Conservation (phyloP, 2,113 vertebrate genomes). For the Ascaphus truei region DNA sequence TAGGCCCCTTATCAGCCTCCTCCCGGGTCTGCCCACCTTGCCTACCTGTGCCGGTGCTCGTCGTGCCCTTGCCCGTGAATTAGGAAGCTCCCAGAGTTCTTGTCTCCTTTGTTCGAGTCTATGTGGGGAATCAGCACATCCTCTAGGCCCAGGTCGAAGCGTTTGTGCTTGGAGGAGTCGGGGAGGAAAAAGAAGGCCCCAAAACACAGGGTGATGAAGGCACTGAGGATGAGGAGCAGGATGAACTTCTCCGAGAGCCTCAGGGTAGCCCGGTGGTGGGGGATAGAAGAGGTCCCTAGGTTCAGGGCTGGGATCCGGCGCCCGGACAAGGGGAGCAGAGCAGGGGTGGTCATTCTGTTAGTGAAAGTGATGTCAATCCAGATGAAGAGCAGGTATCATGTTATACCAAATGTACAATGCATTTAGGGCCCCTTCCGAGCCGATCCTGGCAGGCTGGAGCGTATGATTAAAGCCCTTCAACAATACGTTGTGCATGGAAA, state of each 20-base stretch:
- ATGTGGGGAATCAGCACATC: constrained; percentile 95
- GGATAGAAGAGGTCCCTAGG: constrained; percentile 84
- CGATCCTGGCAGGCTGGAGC: no score
- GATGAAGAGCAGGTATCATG: neutral
- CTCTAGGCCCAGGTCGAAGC: constrained; percentile 94
- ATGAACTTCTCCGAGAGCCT: constrained; percentile 98
- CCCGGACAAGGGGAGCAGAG: constrained; percentile 91
- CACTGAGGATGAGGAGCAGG: constrained; percentile 97
- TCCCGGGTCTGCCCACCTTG: neutral
- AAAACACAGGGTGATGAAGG: constrained; percentile 98
- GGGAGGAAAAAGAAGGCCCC: constrained; percentile 98
- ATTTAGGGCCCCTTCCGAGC: neutral
- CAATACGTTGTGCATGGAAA: no score
- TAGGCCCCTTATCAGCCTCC: neutral
- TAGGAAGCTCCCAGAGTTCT: constrained; percentile 72
- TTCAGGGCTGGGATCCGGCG: constrained; percentile 87
- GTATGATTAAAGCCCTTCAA: no score
- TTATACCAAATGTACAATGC: constrained; percentile 21
- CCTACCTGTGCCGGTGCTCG: constrained; percentile 88
- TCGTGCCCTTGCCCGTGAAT: constrained; percentile 91
- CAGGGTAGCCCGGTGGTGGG: constrained; percentile 91
- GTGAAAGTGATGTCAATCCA: neutral
- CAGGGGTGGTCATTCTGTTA: constrained; percentile 84
- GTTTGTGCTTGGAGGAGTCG: constrained; percentile 96
- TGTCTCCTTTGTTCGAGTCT: constrained; percentile 80